Evolutionary conservation across 2,888 invertebrate species (phyloP).

Genomic region (Reticulitermes lucifugus): DNA sequence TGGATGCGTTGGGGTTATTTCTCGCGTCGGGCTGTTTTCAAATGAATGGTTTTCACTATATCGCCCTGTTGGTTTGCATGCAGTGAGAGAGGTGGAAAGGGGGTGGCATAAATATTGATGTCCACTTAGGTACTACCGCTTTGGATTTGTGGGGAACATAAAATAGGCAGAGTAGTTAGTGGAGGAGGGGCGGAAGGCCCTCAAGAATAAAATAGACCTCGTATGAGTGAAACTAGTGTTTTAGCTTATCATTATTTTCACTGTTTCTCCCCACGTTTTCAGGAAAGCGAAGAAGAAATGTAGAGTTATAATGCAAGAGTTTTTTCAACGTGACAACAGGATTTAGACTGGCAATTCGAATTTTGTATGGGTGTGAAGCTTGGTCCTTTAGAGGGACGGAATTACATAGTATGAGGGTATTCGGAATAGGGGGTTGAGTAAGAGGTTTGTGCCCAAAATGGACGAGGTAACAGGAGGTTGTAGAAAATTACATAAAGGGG

Average conservation of each 20-base stretch:
- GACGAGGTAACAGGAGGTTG: too few relatives aligned
- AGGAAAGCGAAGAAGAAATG: too few relatives aligned
- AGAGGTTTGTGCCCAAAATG: too few relatives aligned
- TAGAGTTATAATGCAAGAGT: too few relatives aligned
- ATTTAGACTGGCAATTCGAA: too few relatives aligned
- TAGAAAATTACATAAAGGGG: too few relatives aligned
- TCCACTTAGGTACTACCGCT: conserved; percentile 21
- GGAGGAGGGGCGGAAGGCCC: conserved; percentile 27
- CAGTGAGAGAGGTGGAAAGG: conserved; percentile 7
- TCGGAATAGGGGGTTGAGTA: too few relatives aligned
- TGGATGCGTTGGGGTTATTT: not conserved
- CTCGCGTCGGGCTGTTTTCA: conserved; percentile 33
- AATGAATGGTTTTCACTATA: conserved; percentile 49
- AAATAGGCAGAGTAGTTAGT: conserved; percentile 17
- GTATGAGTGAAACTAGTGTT: not conserved
- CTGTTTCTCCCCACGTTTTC: too few relatives aligned
- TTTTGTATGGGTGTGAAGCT: too few relatives aligned
- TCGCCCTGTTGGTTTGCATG: conserved; percentile 43
- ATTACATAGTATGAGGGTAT: too few relatives aligned
- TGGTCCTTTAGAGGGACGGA: too few relatives aligned
- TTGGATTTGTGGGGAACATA: conserved; percentile 15
- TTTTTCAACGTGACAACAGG: too few relatives aligned
- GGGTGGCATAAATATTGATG: conserved; percentile 41
- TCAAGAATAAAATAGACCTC: conserved; percentile 21
- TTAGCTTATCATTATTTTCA: not conserved